Base-by-base conservation (phyloP, 2,888 invertebrate genomes). In the Amorpha juglandis region DNA sequence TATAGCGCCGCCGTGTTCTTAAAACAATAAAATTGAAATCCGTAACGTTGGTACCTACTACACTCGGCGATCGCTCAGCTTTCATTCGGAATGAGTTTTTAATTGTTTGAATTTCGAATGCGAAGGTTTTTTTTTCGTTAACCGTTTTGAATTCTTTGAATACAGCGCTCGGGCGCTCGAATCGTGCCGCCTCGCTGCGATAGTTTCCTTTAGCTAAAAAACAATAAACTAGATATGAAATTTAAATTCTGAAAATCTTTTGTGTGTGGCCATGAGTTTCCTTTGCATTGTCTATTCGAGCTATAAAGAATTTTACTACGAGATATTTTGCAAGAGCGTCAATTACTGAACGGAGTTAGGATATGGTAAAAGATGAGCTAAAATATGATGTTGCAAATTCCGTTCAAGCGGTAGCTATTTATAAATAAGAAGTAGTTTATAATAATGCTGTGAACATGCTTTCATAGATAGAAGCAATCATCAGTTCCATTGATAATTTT, bases 91-190 rank as follows among this genome's bases (percentile, higher is more conserved):
- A 85, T 83, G 82, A 83, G 83, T 84, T 87, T 87, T 86, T 87
- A 87, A 88, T 88, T 87, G 87, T 88, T 85, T 77, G 80, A 80
- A 82, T 80, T 84, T 81, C 82, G 80, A 82, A 82, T 69, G 71
- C 82, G 80, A 80, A 82, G 68, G 71, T 75, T 63, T 78, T 27
- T n/a, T 81, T 82, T 79, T 81, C 73, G 73, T 69, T 77, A 77
- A 72, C 74, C 78, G 74, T 83, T 84, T 82, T 77, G 78, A 81
- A 83, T 86, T 81, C 81, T 83, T 86, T 79, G 78, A 80, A 78
- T 76, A 71, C 71, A 69, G 69, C 64, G 68, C 65, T 69, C 50
- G 64, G 72, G 67, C 68, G 67, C 63, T 58, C 66, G 69, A 64
- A 66, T 45, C 51, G 77, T 79, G 77, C 77, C 69, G 79, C 0